phyloP scores from a whole-genome alignment of 2,113 vertebrate genomes.

The Colistium nudipinnis region DNA sequence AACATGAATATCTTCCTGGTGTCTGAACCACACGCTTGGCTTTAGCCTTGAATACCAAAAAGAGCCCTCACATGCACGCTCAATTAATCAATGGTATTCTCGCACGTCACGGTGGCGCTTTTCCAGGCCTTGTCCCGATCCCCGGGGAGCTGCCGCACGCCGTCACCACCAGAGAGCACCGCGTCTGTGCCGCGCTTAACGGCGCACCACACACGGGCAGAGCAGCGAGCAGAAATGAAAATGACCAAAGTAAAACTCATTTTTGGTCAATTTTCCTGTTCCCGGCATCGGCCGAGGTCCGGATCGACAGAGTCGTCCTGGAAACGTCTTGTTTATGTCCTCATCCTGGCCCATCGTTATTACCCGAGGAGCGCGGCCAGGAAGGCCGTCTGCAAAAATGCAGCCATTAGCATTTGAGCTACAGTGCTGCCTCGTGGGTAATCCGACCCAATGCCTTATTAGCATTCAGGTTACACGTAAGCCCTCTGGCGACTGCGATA shows the following conservation, averaged over 20 bases:
- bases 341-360: constrained; percentile 1
- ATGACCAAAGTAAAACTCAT: constrained; percentile 3
- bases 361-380: constrained; percentile 8
- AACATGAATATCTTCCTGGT: constrained; percentile 41
- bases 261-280: constrained; percentile 10
- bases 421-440: constrained; percentile 18
- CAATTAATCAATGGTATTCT: constrained; percentile 60
- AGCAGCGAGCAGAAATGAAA: constrained; percentile 14
- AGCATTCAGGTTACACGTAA: constrained; percentile 50
- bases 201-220: neutral
- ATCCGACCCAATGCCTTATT: constrained; percentile 37
- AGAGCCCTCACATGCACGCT: constrained; percentile 30
- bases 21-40: constrained; percentile 56
- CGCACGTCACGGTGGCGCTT: constrained; percentile 25
- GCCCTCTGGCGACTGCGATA: constrained; percentile 47
- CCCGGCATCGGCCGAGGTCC: neutral
- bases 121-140: neutral
- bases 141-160: neutral
- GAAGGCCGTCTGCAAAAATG: constrained; percentile 20
- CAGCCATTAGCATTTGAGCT: constrained; percentile 18
- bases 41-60: constrained; percentile 63
- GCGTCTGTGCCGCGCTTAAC: too few species aligned
- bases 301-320: neutral
- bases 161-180: constrained; percentile 27
- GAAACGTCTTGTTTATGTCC: constrained; percentile 1